A percentile compares a stretch with the other conserved stretches of the same genome.
These are phyloP conservation scores for Drosophila trapezifrons DNA, from an alignment of 1,140 invertebrate species.

Conservation along the genomic window DNA sequence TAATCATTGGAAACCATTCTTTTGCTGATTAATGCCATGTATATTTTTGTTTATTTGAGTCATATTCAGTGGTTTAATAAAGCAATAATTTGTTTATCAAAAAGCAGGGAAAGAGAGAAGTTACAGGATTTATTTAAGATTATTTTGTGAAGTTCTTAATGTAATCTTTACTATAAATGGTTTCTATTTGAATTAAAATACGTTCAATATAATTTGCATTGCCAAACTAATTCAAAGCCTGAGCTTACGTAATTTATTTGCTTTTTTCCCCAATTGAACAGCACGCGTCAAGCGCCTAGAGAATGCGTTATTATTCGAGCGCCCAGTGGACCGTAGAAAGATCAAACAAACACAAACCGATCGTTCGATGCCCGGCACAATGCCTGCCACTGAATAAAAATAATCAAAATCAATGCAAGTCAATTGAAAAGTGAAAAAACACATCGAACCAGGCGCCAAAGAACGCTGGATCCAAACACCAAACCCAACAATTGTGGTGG, in stretches of 20 bases:
- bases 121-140: no score
- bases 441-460: conserved; percentile 61
- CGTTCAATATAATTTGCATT: no score
- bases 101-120: no score
- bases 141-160: no score
- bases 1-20: conserved; percentile 11
- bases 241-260: conserved; percentile 54
- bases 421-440: conserved; percentile 65
- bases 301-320: conserved; percentile 26
- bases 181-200: no score
- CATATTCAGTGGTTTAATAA: conserved; percentile 2
- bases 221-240: conserved; percentile 15
- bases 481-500: conserved; percentile 23
- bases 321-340: conserved; percentile 62
- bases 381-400: conserved; percentile 27
- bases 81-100: no score
- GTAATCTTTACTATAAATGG: no score
- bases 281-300: conserved; percentile 59
- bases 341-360: conserved; percentile 24
- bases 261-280: conserved; percentile 43
- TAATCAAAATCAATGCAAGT: conserved; percentile 77
- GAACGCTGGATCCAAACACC: no score
- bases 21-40: conserved; percentile 26
- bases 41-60: conserved; percentile 19
- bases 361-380: conserved; percentile 19